Evolutionary conservation across 2,113 vertebrate genomes (phyloP).

Genomic region (Beaufortia kweichowensis): DNA sequence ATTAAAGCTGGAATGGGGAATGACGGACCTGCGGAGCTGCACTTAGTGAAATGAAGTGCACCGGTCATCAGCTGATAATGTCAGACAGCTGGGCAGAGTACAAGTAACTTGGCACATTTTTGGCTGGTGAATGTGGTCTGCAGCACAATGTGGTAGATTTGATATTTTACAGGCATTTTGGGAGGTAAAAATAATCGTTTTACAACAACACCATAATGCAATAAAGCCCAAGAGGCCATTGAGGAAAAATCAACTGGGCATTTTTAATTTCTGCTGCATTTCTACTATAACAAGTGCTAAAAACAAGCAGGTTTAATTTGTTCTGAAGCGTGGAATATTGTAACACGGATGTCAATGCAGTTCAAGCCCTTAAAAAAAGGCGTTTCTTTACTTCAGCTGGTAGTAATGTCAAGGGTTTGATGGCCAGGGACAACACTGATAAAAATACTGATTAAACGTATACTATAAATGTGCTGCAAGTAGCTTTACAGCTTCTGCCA

Average conservation of each 20-base stretch:
- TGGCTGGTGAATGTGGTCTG: background rate
- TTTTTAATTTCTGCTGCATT: conserved; percentile 13
- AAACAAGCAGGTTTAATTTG: conserved; percentile 9
- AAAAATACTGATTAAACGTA: no score
- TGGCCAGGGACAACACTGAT: no score
- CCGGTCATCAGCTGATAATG: conserved; percentile 3
- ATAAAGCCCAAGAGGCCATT: background rate
- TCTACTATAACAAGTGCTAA: background rate
- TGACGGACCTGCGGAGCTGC: conserved; percentile 20
- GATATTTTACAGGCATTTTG: conserved; percentile 2
- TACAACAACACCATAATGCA: background rate
- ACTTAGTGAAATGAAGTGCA: conserved; percentile 21
- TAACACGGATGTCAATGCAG: background rate
- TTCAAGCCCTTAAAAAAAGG: conserved; percentile 1
- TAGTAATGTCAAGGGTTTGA: no score
- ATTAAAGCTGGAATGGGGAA: conserved; percentile 13
- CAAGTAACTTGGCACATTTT: background rate
- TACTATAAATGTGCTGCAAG: no score
- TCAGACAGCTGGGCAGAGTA: background rate
- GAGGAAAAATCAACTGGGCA: conserved; percentile 10
- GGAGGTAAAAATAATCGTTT: background rate
- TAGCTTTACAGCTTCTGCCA: no score
- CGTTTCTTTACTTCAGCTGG: no score
- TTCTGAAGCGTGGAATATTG: background rate
- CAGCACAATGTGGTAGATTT: background rate